Conservation (phyloP, 2,113 vertebrate species). For the Chinchilla lanigera region DNA sequence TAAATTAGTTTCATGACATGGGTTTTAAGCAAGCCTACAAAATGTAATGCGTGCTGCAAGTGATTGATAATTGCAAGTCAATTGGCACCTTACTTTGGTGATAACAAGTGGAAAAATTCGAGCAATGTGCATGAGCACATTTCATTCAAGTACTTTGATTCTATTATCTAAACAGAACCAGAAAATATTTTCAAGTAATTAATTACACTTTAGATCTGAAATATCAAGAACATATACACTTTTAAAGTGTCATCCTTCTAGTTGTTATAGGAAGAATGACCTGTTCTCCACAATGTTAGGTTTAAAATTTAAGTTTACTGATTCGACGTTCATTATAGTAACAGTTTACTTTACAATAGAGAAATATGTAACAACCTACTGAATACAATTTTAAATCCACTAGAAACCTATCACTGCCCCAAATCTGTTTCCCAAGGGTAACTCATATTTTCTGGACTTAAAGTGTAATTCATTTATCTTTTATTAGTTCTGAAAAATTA, state of each 20-base stretch:
- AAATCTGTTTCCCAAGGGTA: neutral
- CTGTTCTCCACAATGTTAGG: neutral
- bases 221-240: neutral
- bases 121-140: constrained; percentile 17
- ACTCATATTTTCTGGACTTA: neutral
- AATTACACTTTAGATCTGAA: constrained; percentile 16
- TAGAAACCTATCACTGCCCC: neutral
- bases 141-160: constrained; percentile 49
- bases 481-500: neutral
- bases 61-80: constrained; percentile 68
- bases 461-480: neutral
- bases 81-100: constrained; percentile 13
- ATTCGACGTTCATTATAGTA: neutral
- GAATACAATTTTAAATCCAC: neutral
- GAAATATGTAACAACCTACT: neutral
- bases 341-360: constrained; percentile 14
- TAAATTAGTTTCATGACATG: constrained; percentile 75
- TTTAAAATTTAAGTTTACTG: neutral
- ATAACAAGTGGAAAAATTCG: constrained; percentile 58
- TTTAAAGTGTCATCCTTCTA: constrained; percentile 1
- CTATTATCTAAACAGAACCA: constrained; percentile 64
- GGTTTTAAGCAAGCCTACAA: constrained; percentile 65
- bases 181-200: constrained; percentile 59
- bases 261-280: constrained; percentile 7
- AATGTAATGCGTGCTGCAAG: constrained; percentile 73